Base-by-base conservation (phyloP, 2,797 vertebrate species). In the Podarcis siculus region DNA sequence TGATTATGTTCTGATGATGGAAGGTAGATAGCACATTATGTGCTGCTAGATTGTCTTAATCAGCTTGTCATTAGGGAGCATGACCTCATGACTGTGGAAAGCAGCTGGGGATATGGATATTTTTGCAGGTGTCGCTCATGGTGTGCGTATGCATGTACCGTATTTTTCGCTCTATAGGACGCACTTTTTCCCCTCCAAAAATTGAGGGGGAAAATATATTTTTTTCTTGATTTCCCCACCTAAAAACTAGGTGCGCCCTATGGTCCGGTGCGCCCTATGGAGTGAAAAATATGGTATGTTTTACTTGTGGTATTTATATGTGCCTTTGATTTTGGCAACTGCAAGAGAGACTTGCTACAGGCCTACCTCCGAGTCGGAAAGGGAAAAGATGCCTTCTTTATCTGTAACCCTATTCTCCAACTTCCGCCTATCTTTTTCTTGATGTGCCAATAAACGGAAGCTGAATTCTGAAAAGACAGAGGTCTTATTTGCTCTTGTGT, bases 251-350 rank as follows among this genome's bases (percentile, higher is more conserved):
- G n/a, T n/a, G n/a, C n/a, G n/a, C n/a, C n/a, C n/a, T n/a, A n/a
- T n/a, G n/a, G n/a, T n/a, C n/a, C n/a, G n/a, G n/a, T n/a, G n/a
- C n/a, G n/a, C n/a, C n/a, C n/a, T n/a, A n/a, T n/a, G n/a, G n/a
- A n/a, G n/a, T n/a, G n/a, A n/a, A n/a, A n/a, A n/a, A n/a, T n/a
- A n/a, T n/a, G n/a, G n/a, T n/a, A 2, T 64, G 42, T 4, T 8
- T 4, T 0, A 9, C 32, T 12, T 87, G 35, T 66, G 90, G 80
- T 30, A 94, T 64, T 42, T 87, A n/a, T 82, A 3, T 72, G 77
- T 90, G 92, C 90, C 83, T 23, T 69, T 86, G 79, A 91, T 86
- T 93, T 93, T 95, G 83, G 15, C 84, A 90, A 92, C 88, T 78
- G 23, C 66, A 71, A 71, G 32, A 64, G 83, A 3, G 90, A 76